A percentile compares a stretch with the other conserved stretches of the same genome.
Conservation (phyloP, 2,888 invertebrate species). For the Dusona sp. region DNA sequence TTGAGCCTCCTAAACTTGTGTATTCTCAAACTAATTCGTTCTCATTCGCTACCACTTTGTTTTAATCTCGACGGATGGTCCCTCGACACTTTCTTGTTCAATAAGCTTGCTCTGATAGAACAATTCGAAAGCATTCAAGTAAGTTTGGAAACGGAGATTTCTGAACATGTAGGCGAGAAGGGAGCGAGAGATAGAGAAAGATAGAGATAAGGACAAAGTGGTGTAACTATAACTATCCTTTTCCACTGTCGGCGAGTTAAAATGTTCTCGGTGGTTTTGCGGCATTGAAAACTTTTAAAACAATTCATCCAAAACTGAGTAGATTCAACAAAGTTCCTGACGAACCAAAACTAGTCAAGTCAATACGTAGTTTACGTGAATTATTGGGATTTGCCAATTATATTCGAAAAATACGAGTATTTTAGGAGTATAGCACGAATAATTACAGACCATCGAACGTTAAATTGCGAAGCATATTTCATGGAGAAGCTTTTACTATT, state of each 20-base stretch:
- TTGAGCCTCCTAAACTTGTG: neutral
- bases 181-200: neutral
- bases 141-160: slow-evolving; percentile 15
- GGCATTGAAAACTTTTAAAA: slow-evolving; percentile 14
- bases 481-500: neutral
- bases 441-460: neutral
- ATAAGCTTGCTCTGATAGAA: slow-evolving; percentile 25
- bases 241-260: slow-evolving; percentile 18
- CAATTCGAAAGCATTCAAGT: slow-evolving; percentile 34
- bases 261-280: slow-evolving; percentile 23
- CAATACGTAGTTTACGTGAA: neutral
- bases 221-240: slow-evolving; percentile 26
- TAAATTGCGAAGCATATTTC: neutral
- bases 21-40: slow-evolving; percentile 3
- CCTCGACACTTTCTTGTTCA: slow-evolving; percentile 25
- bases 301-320: slow-evolving; percentile 17
- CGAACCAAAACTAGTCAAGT: neutral
- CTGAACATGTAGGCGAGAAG: neutral
- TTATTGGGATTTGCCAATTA: neutral
- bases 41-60: slow-evolving; percentile 2
- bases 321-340: slow-evolving; percentile 16
- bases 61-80: slow-evolving; percentile 26
- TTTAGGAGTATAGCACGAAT: neutral
- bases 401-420: neutral
- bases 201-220: slow-evolving; percentile 11